Evolutionary conservation across 2,797 vertebrate genomes (phyloP), one percentile per base, ranked within the genome.

Genomic region (Calcarius lapponicus): DNA sequence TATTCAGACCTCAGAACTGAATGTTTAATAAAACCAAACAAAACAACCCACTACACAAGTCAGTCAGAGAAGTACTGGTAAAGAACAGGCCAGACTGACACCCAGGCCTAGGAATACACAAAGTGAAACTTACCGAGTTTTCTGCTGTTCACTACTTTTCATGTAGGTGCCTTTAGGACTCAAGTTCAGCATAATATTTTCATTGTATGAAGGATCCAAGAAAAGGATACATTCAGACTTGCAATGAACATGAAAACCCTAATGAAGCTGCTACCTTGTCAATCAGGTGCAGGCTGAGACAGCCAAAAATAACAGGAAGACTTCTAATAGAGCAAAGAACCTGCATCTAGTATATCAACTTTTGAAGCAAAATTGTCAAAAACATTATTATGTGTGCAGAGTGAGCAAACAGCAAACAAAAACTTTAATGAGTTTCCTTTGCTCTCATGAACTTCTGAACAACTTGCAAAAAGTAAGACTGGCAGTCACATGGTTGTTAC

Each of bases 251-350:
- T 45, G 28, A 92, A 92, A 89, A 51, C 7, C 22, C 22, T 78
- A 80, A 87, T 28, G 69, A 87, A 82, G 54, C 43, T 87, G 88
- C 69, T 62, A 48, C 64, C 42, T 74, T 91, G 69, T 82, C 90
- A 73, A 58, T 80, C 67, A 82, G 32, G 29, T 67, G 5, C 40
- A 82, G 84, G 74, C 34, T 53, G 71, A 84, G 32, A 88, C 19
- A 84, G 84, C 60, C 88, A 95, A 87, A 92, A 92, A 47, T 51
- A 93, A 91, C 80, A 89, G 31, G 40, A 92, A 66, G 71, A 61
- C 13, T 66, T 91, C 57, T 65, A 86, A n/a, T 0, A 80, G 22
- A 80, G 67, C 11, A 48, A 80, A 88, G 40, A 93, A 45, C 31
- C 43, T 4, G 2, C 26, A 79, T 60, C 50, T 43, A 38, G 29